A percentile compares a stretch with the other conserved stretches of the same genome.
phyloP scores from a whole-genome alignment of 1,140 invertebrate genomes.

The Sarcophaga bullata region DNA sequence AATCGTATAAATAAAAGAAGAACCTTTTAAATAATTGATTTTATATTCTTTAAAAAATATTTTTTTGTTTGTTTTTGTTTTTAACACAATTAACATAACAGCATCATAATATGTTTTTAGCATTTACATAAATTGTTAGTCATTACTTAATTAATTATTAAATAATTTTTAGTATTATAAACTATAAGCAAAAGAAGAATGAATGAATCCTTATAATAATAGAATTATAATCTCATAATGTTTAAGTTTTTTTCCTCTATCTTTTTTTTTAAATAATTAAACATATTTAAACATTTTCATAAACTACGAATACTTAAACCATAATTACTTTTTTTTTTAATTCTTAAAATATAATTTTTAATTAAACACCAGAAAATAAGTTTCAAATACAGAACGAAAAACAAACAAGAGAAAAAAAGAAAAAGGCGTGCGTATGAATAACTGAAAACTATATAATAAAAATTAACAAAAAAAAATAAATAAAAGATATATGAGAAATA shows the following conservation, averaged over 20 bases:
- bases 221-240: background rate
- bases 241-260: background rate
- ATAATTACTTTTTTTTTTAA: constrained; percentile 24
- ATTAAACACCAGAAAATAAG: constrained; percentile 1
- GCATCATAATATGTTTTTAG: background rate
- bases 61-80: no score
- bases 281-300: background rate
- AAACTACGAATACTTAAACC: background rate
- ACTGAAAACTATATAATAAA: constrained; percentile 29
- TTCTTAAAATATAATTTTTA: constrained; percentile 35
- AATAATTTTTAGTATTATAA: constrained; percentile 14
- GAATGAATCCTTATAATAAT: background rate
- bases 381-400: background rate
- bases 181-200: background rate
- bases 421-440: constrained; percentile 16
- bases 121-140: constrained; percentile 24
- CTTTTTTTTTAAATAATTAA: constrained; percentile 22
- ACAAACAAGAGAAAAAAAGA: constrained; percentile 12
- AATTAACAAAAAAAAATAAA: constrained; percentile 25
- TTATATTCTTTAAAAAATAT: no score
- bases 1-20: background rate
- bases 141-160: constrained; percentile 1
- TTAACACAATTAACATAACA: background rate
- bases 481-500: constrained; percentile 19
- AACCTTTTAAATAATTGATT: no score